phyloP scores from a whole-genome alignment of 2,797 vertebrate genomes.

The Sebastes trivittatus region DNA sequence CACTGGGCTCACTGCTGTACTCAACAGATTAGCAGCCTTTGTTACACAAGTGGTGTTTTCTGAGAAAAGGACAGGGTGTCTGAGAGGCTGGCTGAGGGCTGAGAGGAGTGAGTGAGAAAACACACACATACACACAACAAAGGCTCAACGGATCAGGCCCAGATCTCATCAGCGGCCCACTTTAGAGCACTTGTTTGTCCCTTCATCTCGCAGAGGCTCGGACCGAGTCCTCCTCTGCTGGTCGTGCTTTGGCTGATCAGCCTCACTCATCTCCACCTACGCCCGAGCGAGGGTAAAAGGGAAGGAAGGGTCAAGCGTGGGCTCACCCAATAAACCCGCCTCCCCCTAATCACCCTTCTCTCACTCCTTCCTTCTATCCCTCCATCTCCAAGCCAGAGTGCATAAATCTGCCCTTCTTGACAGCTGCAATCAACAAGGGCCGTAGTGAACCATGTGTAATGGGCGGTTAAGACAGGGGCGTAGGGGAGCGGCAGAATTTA shows the following conservation, averaged over 20 bases:
- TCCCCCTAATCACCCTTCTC: conserved; percentile 49
- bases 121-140: conserved; percentile 3
- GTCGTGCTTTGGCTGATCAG: conserved; percentile 8
- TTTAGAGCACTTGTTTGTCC: conserved; percentile 22
- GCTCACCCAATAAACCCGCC: conserved; percentile 65
- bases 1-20: conserved; percentile 68
- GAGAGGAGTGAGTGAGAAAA: conserved; percentile 33
- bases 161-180: conserved; percentile 59
- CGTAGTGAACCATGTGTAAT: conserved; percentile 82
- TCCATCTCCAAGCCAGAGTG: conserved; percentile 52
- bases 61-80: conserved; percentile 63
- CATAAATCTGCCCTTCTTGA: conserved; percentile 77
- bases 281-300: background rate
- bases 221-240: conserved; percentile 5
- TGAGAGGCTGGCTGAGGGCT: conserved; percentile 61
- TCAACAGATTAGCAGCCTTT: conserved; percentile 77
- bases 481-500: conserved; percentile 79
- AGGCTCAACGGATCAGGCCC: conserved; percentile 52
- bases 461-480: conserved; percentile 80
- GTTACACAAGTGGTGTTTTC: conserved; percentile 75
- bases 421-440: conserved; percentile 83
- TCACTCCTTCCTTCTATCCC: conserved; percentile 40
- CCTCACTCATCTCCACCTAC: conserved; percentile 43
- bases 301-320: conserved; percentile 58
- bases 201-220: conserved; percentile 37